Percentiles rank a stretch among this genome's conserved stretches.
Evolutionary conservation across 2,888 invertebrate species (phyloP).

Genomic region (Hypena proboscidalis): DNA sequence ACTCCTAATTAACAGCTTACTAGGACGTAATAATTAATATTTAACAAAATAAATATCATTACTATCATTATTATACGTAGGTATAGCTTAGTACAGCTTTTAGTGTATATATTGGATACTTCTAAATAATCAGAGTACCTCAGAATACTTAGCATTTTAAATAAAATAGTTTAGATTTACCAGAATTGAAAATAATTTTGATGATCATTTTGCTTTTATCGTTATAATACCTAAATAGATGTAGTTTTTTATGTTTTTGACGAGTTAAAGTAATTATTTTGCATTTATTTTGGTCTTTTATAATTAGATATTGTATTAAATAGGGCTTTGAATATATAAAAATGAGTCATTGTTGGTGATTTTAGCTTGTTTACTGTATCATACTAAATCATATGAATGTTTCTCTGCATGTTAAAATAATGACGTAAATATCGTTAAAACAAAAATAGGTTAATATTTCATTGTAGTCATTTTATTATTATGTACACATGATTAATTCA

Average conservation of each 20-base stretch:
- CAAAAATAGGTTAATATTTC: no score
- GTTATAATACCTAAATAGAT: no score
- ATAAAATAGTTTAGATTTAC: background rate
- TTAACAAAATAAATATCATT: background rate
- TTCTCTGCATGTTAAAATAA: background rate
- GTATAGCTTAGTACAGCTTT: background rate
- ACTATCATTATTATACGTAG: background rate
- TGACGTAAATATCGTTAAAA: no score
- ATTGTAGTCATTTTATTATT: no score
- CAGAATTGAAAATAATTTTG: background rate
- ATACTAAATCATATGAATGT: background rate
- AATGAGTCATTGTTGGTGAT: background rate
- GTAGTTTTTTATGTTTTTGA: no score
- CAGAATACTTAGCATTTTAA: slow-evolving; percentile 1
- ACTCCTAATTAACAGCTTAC: no score
- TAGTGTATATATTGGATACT: slow-evolving; percentile 1
- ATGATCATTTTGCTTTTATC: no score
- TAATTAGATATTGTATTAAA: background rate
- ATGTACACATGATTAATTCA: no score
- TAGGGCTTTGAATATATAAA: background rate
- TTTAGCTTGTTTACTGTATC: background rate
- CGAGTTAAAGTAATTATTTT: no score
- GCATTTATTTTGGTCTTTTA: background rate
- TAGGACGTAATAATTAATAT: no score
- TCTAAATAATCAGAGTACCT: slow-evolving; percentile 7